Evolutionary conservation across 2,888 invertebrate species (phyloP).

Genomic region (Cloeon dipterum): DNA sequence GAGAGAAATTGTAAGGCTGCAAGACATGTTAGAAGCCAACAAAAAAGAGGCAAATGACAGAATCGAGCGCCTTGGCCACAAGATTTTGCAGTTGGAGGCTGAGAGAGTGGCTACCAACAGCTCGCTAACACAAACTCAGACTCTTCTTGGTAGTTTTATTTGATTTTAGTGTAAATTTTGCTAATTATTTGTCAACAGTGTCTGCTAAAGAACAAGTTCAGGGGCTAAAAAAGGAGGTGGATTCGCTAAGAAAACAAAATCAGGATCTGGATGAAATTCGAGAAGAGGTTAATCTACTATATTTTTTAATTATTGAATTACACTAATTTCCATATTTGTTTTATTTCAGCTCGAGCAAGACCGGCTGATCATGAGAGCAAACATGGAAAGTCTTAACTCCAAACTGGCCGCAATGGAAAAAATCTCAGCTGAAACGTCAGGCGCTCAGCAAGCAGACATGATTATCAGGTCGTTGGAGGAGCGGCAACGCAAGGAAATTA

Average conservation of each 20-base stretch:
- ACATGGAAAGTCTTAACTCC: conserved; percentile 15
- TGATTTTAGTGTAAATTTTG: neutral
- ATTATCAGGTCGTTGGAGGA: conserved; percentile 23
- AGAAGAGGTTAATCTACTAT: conserved; percentile 2
- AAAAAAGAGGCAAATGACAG: conserved; percentile 8
- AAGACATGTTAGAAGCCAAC: conserved; percentile 13
- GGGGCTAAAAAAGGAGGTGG: conserved; percentile 4
- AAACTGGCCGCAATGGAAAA: conserved; percentile 15
- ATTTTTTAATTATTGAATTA: no score
- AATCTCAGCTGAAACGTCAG: neutral
- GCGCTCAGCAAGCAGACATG: conserved; percentile 10
- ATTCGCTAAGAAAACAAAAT: conserved; percentile 3
- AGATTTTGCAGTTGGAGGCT: conserved; percentile 23
- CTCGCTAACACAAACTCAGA: conserved; percentile 34
- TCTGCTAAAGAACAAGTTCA: conserved; percentile 3
- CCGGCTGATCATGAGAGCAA: conserved; percentile 12
- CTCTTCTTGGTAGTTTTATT: conserved; percentile 37
- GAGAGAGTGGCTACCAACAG: conserved; percentile 33
- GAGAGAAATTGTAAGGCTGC: conserved; percentile 16
- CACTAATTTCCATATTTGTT: neutral
- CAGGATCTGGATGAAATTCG: conserved; percentile 5
- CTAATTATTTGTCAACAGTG: conserved; percentile 4
- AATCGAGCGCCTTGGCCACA: neutral
- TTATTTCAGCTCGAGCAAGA: conserved; percentile 14
- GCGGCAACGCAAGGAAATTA: conserved; percentile 21